Evolutionary conservation across 2,113 vertebrate species (phyloP), one percentile per base, ranked within the genome.

Genomic region (Leptobrachium ailaonicum): DNA sequence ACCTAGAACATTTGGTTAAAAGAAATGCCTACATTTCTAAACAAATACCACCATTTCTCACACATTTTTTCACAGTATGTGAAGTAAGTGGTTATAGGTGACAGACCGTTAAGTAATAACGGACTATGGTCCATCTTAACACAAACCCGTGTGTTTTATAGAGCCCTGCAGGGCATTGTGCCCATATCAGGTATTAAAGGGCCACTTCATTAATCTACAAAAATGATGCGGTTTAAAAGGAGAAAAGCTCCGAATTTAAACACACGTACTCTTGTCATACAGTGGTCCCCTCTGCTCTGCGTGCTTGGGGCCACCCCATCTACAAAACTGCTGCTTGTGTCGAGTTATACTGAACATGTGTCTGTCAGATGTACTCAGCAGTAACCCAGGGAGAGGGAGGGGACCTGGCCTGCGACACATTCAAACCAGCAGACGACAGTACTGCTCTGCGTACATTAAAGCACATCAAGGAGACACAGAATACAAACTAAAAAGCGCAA

Each of bases 371-470:
- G 71, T 80, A 73, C 78, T 80, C 71, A 73, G 78, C 78, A 80
- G 77, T 67, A 60, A 67, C 62, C 78, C 78, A 73, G 71, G 78
- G 78, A 80, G 14, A 80, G 67, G 77, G 78, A 73, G n/a, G 10
- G 63, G 82, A 79, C 79, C 67, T 82, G 73, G 75, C 1, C 0
- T 0, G 68, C 84, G 73, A 62, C 32, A 12, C 0, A 78, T 58
- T 70, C 69, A 76, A 40, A 81, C 53, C 0, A 7, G 66, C 50
- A 73, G 40, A 72, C 53, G n/a, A 44, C 54, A 53, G 58, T 5
- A 43, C 44, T 42, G 20, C 78, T 71, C 80, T 86, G 86, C 71
- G 76, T 74, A 82, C 41, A 84, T 83, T n/a, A 69, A 76, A 6
- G 41, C 82, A 60, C 11, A 8, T 60, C 3, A 32, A 32, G 20